These are phyloP conservation scores for Drosophila nigritarsus DNA, from an alignment of 2,888 invertebrate genomes.

Conservation along the genomic window DNA sequence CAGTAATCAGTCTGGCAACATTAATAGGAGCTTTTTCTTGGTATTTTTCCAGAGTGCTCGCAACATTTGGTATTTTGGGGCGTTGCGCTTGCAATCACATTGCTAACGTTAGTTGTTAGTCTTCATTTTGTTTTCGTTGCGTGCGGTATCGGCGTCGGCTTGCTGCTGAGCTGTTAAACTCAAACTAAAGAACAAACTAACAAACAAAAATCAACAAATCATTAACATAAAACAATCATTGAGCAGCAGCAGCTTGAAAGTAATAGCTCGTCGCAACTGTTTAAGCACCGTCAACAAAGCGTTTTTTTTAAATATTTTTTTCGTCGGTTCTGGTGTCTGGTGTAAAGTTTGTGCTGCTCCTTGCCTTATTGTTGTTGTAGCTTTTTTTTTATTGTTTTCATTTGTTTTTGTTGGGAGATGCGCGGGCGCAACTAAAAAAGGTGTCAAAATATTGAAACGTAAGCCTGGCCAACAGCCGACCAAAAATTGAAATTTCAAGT, in stretches of 20 bases:
- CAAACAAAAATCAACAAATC: conserved; percentile 31
- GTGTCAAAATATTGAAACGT: conserved; percentile 46
- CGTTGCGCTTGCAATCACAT: conserved; percentile 58
- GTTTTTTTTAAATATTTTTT: conserved; percentile 22
- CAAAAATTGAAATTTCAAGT: conserved; percentile 21
- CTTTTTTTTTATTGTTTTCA: conserved; percentile 15
- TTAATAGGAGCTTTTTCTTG: conserved; percentile 23
- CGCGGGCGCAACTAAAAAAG: conserved; percentile 71
- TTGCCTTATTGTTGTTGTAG: conserved; percentile 24
- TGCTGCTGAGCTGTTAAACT: conserved; percentile 30
- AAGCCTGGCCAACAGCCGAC: conserved; percentile 25
- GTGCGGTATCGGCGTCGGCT: conserved; percentile 41
- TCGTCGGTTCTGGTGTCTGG: conserved; percentile 44
- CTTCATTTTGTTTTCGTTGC: conserved; percentile 63
- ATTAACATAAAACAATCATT: conserved; percentile 37
- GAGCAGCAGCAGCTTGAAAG: conserved; percentile 21
- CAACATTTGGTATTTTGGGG: conserved; percentile 51
- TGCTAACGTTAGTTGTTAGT: conserved; percentile 52
- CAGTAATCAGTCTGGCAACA: conserved; percentile 34
- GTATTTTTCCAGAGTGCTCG: conserved; percentile 3
- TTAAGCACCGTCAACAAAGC: conserved; percentile 12
- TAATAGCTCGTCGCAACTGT: conserved; percentile 10
- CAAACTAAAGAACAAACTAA: conserved; percentile 34
- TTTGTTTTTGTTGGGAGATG: conserved; percentile 52
- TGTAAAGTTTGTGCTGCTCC: conserved; percentile 42